These are phyloP conservation scores for Diorhabda elongata DNA, from an alignment of 1,140 invertebrate species.

Conservation along the genomic window DNA sequence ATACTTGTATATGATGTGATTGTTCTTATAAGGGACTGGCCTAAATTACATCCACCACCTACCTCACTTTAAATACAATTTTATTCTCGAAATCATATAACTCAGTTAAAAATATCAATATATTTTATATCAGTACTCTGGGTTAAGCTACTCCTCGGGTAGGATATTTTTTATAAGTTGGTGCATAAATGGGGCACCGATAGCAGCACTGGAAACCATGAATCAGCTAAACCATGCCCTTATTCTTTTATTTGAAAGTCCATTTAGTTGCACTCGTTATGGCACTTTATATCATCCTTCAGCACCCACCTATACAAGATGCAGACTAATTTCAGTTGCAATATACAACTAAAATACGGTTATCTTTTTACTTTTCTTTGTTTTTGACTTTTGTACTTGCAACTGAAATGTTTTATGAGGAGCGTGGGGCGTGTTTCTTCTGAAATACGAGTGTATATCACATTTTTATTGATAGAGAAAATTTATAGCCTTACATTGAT, in stretches of 20 bases:
- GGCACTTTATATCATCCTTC: background rate
- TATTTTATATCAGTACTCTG: background rate
- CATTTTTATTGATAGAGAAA: no score
- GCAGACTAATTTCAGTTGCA: background rate
- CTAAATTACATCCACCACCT: background rate
- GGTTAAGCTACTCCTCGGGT: constrained; percentile 1
- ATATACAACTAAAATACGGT: constrained; percentile 1
- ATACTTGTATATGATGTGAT: no score
- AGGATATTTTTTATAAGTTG: background rate
- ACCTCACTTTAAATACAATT: background rate
- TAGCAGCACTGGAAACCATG: background rate
- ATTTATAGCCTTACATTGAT: no score
- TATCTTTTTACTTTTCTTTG: background rate
- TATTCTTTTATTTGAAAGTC: constrained; percentile 1
- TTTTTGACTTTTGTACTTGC: background rate
- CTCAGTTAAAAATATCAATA: background rate
- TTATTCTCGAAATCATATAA: background rate
- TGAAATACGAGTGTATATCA: no score
- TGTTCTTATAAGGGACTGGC: background rate
- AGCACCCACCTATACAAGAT: background rate
- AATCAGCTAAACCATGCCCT: constrained; percentile 1
- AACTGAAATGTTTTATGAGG: no score
- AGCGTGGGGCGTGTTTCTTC: no score
- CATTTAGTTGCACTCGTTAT: constrained; percentile 2
- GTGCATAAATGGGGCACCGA: background rate